Evolutionary conservation across 2,888 invertebrate genomes (phyloP), one percentile per base, ranked within the genome.

Genomic region (Andrena minutula): DNA sequence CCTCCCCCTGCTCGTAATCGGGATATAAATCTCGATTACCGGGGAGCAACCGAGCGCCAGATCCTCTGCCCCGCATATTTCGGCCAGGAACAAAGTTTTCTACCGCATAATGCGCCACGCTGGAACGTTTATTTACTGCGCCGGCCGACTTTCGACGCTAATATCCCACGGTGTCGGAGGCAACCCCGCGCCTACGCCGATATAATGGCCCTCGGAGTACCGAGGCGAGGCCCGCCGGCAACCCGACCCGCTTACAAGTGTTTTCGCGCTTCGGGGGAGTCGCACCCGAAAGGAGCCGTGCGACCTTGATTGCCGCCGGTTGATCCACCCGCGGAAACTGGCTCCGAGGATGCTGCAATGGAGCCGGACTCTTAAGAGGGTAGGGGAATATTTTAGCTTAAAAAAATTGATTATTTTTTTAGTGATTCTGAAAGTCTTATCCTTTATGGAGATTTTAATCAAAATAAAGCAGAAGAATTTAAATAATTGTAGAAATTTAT

Each of bases 21-120:
- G 85, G 76, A 83, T 85, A 86, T 86, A 86, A 86, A 86, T 86
- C 86, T 86, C 82, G 86, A 85, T 86, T 83, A 86, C 79, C 73
- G 47, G 65, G 41, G 32, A 66, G 68, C 78, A 8, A 32, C 77
- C 65, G 56, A 53, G 53, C 78, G 70, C 49, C 61, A 12, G 58
- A 69, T 71, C 41, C 79, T 64, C 71, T 28, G 60, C 68, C 53
- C 72, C 80, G 73, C 83, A 79, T 83, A 85, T 83, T 86, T 85
- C 81, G 83, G 83, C 47, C 30, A 61, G 75, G 71, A 76, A 85
- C 86, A 76, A 79, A 75, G 73, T 85, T 83, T 79, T 68, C 73
- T 61, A 60, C 75, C 68, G 85, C 82, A 82, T 86, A 85, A 89
- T 84, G 89, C 70, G 70, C 73, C 20, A 56, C 80, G 41, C 60